Evolutionary conservation across 1,140 invertebrate species (phyloP).

Genomic region (Tetraneura akinire): DNA sequence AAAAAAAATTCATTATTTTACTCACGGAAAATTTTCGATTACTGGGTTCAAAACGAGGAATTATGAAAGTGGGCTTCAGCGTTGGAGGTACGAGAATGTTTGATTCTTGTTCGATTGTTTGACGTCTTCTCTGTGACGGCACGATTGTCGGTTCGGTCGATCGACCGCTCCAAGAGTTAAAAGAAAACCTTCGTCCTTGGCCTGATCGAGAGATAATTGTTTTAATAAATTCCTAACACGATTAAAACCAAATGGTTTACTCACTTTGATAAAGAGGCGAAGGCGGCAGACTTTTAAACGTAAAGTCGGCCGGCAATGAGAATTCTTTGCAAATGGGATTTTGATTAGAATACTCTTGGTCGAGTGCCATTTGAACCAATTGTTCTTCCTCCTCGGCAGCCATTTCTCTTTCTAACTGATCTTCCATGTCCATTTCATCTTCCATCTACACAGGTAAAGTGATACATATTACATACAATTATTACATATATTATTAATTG

Average conservation of each 20-base stretch:
- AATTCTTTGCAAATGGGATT: slow-evolving; percentile 63
- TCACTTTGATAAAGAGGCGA: slow-evolving; percentile 41
- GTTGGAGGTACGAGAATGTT: slow-evolving; percentile 37
- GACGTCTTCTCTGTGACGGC: slow-evolving; percentile 28
- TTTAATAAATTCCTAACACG: background rate
- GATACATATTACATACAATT: no score
- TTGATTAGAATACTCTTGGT: slow-evolving; percentile 59
- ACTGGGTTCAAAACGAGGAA: slow-evolving; percentile 18
- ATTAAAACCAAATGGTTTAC: no score
- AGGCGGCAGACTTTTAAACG: slow-evolving; percentile 57
- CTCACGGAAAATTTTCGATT: background rate
- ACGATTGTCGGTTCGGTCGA: slow-evolving; percentile 6
- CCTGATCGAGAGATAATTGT: slow-evolving; percentile 37
- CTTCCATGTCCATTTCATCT: slow-evolving; percentile 89
- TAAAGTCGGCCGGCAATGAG: slow-evolving; percentile 66
- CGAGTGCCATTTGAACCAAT: slow-evolving; percentile 62
- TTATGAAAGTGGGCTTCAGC: slow-evolving; percentile 26
- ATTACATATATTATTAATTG: no score
- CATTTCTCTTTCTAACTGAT: slow-evolving; percentile 80
- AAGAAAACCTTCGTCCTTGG: slow-evolving; percentile 53
- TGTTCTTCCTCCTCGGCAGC: slow-evolving; percentile 70
- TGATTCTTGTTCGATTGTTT: slow-evolving; percentile 36
- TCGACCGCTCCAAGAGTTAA: slow-evolving; percentile 54
- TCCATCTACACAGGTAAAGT: slow-evolving; percentile 77
- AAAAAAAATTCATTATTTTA: background rate